Base-by-base conservation (phyloP, 2,888 invertebrate species). In the Thelaira solivaga region DNA sequence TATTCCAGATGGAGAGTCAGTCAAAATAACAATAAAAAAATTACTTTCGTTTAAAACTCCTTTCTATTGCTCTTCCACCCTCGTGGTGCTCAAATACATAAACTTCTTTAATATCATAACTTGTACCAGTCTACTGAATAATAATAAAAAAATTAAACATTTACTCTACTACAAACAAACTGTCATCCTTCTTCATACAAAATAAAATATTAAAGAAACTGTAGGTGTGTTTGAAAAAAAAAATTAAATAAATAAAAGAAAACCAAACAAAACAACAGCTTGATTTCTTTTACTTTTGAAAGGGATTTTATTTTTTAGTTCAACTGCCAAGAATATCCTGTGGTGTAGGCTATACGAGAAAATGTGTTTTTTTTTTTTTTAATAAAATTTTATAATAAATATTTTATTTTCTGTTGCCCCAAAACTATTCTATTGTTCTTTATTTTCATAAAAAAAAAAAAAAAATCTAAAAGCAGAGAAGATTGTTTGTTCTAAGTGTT, bases 221-320 rank as follows among this genome's bases (percentile, higher is more conserved):
- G 11, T 34, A 45, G 45, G 55, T 53, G 59, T 49, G 31, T 39
- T 31, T n/a, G n/a, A n/a, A n/a, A n/a, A n/a, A n/a, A n/a, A n/a
- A n/a, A n/a, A n/a, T n/a, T n/a, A n/a, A n/a, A n/a, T n/a, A n/a
- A n/a, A n/a, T n/a, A n/a, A n/a, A n/a, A n/a, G n/a, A n/a, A n/a
- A n/a, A n/a, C 5, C n/a, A 10, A 31, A 51, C 20, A 47, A 57
- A 47, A 5, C 11, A 20, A 26, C 59, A 69, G 47, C 39, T 49
- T 39, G 49, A 41, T 10, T 29, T 47, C 34, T 34, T 47, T 31
- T 31, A 10, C 11, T 62, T 13, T 11, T 43, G 16, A 24, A 11
- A 49, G 10, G 36, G 18, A 57, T 68, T 68, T 34, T 4, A 4
- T 26, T 20, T 57, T 10, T n/a, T 24, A 34, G n/a, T 13, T 36